These are phyloP conservation scores for Brachionus rubens DNA, from an alignment of 1,140 invertebrate species.

Conservation along the genomic window DNA sequence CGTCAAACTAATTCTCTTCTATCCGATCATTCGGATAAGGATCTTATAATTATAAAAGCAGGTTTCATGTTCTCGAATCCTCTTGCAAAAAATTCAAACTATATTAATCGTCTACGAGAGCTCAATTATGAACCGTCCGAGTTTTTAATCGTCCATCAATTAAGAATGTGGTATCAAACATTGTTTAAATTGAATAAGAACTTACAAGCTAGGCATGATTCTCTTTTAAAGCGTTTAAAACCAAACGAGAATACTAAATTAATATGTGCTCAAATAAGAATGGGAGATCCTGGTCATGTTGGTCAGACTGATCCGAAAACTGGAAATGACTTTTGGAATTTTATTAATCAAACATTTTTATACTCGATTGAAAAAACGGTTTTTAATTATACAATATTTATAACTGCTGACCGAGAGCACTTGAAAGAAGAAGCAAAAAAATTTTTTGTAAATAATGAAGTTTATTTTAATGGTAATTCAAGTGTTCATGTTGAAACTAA, in stretches of 20 bases:
- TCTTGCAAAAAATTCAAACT: neutral
- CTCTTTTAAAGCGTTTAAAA: neutral
- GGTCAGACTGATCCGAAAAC: neutral
- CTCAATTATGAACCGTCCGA: neutral
- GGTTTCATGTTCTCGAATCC: neutral
- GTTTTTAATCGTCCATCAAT: neutral
- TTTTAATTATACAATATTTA: constrained; percentile 14
- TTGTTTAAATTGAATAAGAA: neutral
- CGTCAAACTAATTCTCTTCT: neutral
- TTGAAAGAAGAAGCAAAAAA: neutral
- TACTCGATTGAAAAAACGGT: neutral
- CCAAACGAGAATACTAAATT: neutral
- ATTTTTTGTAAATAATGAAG: neutral
- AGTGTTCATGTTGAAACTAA: constrained; percentile 13
- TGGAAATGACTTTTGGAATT: neutral
- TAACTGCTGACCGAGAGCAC: neutral
- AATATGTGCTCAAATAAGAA: constrained; percentile 40
- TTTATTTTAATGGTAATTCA: neutral
- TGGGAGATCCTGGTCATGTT: constrained; percentile 21
- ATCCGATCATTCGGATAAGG: neutral
- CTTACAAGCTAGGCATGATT: neutral
- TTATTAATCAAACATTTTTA: neutral
- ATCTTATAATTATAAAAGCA: constrained; percentile 16
- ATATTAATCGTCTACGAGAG: neutral
- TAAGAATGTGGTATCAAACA: constrained; percentile 9